Conservation (phyloP, 1,140 invertebrate species). For the Aphidius gifuensis region DNA sequence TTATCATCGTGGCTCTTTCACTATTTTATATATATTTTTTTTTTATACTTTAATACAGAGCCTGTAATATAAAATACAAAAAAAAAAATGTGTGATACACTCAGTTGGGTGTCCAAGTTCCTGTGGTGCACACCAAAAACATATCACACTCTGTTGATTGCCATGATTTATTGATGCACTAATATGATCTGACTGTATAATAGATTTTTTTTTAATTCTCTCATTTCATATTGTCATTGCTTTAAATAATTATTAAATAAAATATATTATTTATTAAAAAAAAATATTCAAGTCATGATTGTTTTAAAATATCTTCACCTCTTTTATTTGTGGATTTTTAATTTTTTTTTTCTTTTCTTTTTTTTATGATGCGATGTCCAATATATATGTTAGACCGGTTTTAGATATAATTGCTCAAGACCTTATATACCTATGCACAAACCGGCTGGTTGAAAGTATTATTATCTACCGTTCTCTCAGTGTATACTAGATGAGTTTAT, state of each 20-base stretch:
- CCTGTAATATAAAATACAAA: conserved; percentile 22
- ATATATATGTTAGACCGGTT: conserved; percentile 21
- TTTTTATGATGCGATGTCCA: neutral
- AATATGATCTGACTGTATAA: conserved; percentile 30
- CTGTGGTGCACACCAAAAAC: conserved; percentile 47
- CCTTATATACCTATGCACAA: conserved; percentile 28
- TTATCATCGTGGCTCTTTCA: neutral
- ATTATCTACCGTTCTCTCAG: conserved; percentile 32
- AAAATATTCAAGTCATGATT: too few species aligned
- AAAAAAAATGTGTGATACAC: conserved; percentile 35
- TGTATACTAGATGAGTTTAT: conserved; percentile 30
- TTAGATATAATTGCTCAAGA: conserved; percentile 25
- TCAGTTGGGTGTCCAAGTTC: conserved; percentile 35
- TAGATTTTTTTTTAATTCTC: neutral
- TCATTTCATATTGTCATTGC: neutral
- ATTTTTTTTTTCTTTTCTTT: neutral
- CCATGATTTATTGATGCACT: conserved; percentile 40
- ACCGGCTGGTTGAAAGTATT: conserved; percentile 37
- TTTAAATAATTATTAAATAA: neutral
- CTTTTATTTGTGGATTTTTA: neutral
- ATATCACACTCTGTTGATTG: conserved; percentile 31
- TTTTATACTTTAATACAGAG: neutral
- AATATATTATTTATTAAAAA: neutral
- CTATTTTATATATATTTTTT: neutral
- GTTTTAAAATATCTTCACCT: neutral